These are phyloP conservation scores for Porites cylindrica DNA, from an alignment of 92 coral and sea anemone genomes.

Conservation along the genomic window DNA sequence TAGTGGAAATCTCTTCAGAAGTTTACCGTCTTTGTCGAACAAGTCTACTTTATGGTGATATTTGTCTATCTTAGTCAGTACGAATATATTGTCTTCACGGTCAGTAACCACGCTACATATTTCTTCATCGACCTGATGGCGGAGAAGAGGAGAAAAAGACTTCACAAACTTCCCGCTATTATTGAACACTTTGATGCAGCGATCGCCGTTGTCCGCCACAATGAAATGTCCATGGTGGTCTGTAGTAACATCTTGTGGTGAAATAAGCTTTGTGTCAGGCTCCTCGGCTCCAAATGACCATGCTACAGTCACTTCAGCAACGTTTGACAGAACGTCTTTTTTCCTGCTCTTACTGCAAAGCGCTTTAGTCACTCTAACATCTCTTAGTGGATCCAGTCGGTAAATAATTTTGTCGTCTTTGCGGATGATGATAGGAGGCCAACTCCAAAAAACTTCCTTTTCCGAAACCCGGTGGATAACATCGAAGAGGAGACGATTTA, in stretches of 20 bases:
- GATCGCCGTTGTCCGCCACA: conserved; percentile 5
- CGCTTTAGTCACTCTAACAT: not conserved
- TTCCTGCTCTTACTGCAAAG: not conserved
- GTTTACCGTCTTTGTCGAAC: not conserved
- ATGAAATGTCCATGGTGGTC: not conserved
- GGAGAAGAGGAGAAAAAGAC: not conserved
- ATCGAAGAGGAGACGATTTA: conserved; percentile 24
- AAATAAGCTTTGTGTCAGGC: not conserved
- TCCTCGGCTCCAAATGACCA: conserved; percentile 8
- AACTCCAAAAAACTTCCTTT: not conserved
- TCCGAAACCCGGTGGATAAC: not conserved
- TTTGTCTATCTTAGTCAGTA: conserved; percentile 12
- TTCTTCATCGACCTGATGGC: conserved; percentile 1
- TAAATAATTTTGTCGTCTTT: not conserved
- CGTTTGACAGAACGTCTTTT: not conserved
- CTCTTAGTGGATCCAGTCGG: conserved; percentile 12
- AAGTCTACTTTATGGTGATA: conserved; percentile 1
- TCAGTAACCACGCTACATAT: not conserved
- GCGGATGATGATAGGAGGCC: conserved; percentile 19
- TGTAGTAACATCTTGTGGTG: not conserved
- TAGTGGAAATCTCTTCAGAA: not conserved
- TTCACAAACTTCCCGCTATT: not conserved
- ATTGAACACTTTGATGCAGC: not conserved
- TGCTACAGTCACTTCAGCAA: too few relatives aligned
- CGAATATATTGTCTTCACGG: not conserved